Conservation (phyloP, 2,888 invertebrate species). For the Meliscaeva auricollis region DNA sequence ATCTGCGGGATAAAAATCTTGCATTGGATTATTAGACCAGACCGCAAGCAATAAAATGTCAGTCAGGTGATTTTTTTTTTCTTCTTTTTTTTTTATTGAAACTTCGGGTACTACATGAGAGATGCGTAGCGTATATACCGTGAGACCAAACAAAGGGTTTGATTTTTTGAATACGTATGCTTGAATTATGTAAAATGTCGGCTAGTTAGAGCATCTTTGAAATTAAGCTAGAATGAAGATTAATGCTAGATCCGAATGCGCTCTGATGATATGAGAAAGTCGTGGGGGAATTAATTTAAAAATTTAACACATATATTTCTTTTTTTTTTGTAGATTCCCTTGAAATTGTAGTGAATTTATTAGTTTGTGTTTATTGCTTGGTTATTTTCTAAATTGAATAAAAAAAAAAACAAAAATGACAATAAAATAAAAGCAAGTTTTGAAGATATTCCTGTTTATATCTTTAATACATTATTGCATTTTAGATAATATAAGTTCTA, state of each 20-base stretch:
- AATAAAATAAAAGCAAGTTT: no score
- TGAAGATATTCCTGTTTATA: no score
- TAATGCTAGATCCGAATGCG: slow-evolving; percentile 53
- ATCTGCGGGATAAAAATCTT: slow-evolving; percentile 61
- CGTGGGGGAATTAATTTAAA: slow-evolving; percentile 51
- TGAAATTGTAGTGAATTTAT: slow-evolving; percentile 20
- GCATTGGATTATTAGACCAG: slow-evolving; percentile 62
- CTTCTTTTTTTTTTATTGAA: slow-evolving; percentile 46
- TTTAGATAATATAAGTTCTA: no score
- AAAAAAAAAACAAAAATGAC: no score
- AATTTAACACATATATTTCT: slow-evolving; percentile 47
- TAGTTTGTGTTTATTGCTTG: slow-evolving; percentile 21
- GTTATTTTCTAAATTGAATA: no score
- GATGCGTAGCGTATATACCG: slow-evolving; percentile 56
- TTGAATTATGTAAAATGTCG: slow-evolving; percentile 71
- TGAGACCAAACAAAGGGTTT: slow-evolving; percentile 53
- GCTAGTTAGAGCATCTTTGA: slow-evolving; percentile 55
- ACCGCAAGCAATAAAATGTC: slow-evolving; percentile 61
- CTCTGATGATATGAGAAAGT: slow-evolving; percentile 41
- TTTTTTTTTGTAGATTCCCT: slow-evolving; percentile 1
- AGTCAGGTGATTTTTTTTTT: slow-evolving; percentile 47
- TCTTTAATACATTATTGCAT: no score
- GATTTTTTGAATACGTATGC: slow-evolving; percentile 66
- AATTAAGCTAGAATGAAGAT: slow-evolving; percentile 63
- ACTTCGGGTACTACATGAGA: slow-evolving; percentile 43